Percentiles rank a stretch among this genome's conserved stretches.
Conservation (phyloP, 2,113 vertebrate genomes). For the Mobula birostris region DNA sequence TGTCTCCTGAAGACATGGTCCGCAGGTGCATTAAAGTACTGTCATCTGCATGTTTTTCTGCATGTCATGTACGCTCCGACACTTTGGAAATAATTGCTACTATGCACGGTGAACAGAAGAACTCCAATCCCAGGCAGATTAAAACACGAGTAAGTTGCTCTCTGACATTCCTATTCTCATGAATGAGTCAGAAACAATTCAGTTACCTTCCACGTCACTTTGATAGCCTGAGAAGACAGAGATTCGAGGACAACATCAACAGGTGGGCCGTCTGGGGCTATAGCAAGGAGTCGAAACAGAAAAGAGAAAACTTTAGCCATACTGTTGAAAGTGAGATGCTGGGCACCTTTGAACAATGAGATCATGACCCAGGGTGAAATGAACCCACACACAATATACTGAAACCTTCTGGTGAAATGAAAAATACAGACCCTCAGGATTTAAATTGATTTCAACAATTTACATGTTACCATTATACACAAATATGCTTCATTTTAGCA, state of each 20-base stretch:
- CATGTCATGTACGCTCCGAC: no score
- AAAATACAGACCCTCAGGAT: background rate
- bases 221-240: constrained; percentile 93
- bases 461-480: no score
- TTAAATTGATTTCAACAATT: no score
- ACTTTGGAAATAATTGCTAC: no score
- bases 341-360: background rate
- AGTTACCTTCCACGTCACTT: constrained; percentile 95
- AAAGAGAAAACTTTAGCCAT: constrained; percentile 37
- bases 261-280: constrained; percentile 92
- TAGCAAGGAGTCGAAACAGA: constrained; percentile 42
- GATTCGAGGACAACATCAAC: constrained; percentile 90
- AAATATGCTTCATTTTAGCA: background rate
- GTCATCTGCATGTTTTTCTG: no score
- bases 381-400: background rate
- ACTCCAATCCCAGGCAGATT: background rate
- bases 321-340: background rate
- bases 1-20: no score
- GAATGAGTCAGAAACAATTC: background rate
- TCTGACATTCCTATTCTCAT: background rate
- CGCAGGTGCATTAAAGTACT: no score
- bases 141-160: background rate
- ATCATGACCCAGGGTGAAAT: no score
- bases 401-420: background rate
- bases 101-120: background rate